Evolutionary conservation across 2,888 invertebrate genomes (phyloP), one percentile per base, ranked within the genome.

Genomic region (Watsonalla cultraria): DNA sequence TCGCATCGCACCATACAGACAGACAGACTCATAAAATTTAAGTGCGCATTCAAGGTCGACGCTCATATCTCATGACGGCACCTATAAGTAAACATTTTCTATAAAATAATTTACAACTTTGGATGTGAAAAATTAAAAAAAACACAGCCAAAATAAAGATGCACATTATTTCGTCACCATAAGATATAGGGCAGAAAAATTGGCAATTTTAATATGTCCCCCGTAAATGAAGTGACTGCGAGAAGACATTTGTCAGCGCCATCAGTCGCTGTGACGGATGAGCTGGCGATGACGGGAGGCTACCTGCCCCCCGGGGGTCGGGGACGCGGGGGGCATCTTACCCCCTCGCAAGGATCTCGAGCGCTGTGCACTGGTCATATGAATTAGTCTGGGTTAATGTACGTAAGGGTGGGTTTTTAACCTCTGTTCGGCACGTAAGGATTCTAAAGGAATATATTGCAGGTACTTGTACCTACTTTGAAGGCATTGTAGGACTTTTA

Each of bases 251-350:
- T 82, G 84, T 83, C 84, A 85, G 74, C 68, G 72, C 67, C 83
- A 80, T 74, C 81, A 74, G 82, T 69, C 77, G 68, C 74, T 65
- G 75, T 82, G 83, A 83, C 77, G 78, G 78, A 82, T 83, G 82
- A 72, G 70, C 61, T 66, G 62, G 68, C 72, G 75, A 74, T 68
- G 66, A 54, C 51, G 61, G 59, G 60, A 56, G 48, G 45, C 46
- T 14, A 4, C 11, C 11, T 14, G 13, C 15, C 9, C 45, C 7
- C 35, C 50, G 55, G 51, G 37, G 33, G n/a, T n/a, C 11, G 33
- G n/a, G 48, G 51, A 53, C 56, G 56, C 54, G 57, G 60, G 58
- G 64, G 69, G 69, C 64, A 14, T 37, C 39, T 52, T 15, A 33
- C 34, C 33, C 53, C 48, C 48, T 24, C 48, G 9, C 11, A 5